phyloP scores from a whole-genome alignment of 2,888 invertebrate species.

The Lapara coniferarum region DNA sequence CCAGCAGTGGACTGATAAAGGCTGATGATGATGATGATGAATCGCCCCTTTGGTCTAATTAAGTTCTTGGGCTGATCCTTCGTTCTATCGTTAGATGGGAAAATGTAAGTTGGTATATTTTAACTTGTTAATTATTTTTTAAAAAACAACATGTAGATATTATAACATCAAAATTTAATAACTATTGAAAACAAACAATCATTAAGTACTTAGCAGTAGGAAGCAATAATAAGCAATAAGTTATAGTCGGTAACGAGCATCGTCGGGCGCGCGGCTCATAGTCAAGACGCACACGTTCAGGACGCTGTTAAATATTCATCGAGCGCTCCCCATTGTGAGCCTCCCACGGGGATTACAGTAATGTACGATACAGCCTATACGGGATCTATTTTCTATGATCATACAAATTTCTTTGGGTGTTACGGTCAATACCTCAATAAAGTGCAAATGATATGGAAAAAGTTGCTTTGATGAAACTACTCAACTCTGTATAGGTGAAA shows the following conservation, averaged over 20 bases:
- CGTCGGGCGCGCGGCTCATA: no score
- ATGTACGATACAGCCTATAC: background rate
- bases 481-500: background rate
- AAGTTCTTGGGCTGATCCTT: no score
- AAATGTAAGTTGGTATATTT: no score
- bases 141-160: no score
- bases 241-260: background rate
- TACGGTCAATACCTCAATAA: background rate
- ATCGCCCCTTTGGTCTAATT: no score
- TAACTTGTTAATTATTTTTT: no score
- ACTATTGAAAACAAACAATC: background rate
- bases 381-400: background rate
- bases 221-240: background rate
- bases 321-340: background rate
- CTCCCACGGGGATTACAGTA: slow-evolving; percentile 4
- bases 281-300: background rate
- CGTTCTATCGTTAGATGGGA: no score
- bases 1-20: no score
- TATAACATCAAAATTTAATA: background rate
- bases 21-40: no score
- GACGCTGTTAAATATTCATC: slow-evolving; percentile 3
- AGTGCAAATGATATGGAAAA: background rate
- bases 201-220: no score
- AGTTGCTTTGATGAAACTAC: background rate
- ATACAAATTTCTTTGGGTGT: background rate